These are phyloP conservation scores for Eretmochelys imbricata DNA, from an alignment of 2,113 vertebrate genomes.

Conservation along the genomic window DNA sequence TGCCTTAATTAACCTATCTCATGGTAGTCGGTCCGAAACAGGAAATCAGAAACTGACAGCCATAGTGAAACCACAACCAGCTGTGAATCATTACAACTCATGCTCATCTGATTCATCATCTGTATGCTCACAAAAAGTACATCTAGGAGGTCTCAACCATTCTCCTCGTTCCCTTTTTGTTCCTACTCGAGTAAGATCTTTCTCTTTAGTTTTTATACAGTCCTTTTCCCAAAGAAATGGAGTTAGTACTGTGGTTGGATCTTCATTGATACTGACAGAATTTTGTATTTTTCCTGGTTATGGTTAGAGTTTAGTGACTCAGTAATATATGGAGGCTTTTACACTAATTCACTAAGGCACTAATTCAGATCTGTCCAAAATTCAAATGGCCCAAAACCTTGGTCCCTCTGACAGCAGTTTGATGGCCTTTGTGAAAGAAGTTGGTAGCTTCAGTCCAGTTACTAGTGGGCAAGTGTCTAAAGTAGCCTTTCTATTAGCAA, in stretches of 20 bases:
- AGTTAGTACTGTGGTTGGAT: not conserved
- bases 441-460: not conserved
- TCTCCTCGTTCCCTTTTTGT: slow-evolving; percentile 93
- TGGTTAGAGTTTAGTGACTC: not conserved
- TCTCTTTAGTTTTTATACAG: not conserved
- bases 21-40: slow-evolving; percentile 88
- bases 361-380: not conserved
- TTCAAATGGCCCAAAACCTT: not conserved
- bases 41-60: slow-evolving; percentile 90
- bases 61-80: slow-evolving; percentile 93
- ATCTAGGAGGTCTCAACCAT: slow-evolving; percentile 89
- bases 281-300: not conserved
- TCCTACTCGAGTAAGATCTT: slow-evolving; percentile 86
- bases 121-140: slow-evolving; percentile 77
- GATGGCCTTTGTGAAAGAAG: not conserved
- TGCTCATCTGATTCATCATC: slow-evolving; percentile 61
- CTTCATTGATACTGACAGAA: not conserved
- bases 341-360: not conserved
- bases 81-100: slow-evolving; percentile 74
- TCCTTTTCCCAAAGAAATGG: not conserved
- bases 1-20: slow-evolving; percentile 95
- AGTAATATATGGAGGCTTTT: not conserved
- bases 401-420: not conserved
- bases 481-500: not conserved
- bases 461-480: not conserved